These are phyloP conservation scores for Melanotaenia nigrans DNA, from an alignment of 2,797 vertebrate species.

Conservation along the genomic window DNA sequence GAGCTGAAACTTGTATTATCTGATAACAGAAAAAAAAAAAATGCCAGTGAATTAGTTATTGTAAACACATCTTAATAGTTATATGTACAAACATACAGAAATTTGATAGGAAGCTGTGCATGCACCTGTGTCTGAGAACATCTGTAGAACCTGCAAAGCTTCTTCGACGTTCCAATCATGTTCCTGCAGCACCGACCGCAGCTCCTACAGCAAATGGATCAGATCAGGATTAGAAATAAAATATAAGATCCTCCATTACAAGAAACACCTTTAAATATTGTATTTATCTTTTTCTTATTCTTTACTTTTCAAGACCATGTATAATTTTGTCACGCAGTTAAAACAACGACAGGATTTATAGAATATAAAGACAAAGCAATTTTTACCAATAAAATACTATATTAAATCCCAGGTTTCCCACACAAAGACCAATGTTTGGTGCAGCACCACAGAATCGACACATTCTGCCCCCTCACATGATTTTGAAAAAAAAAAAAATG, in stretches of 20 bases:
- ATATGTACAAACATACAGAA: not conserved
- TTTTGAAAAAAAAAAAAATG: too few relatives aligned
- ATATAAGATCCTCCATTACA: not conserved
- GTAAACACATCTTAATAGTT: too few relatives aligned
- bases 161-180: slow-evolving; percentile 92
- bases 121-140: slow-evolving; percentile 87
- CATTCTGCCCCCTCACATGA: too few relatives aligned
- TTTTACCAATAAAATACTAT: too few relatives aligned
- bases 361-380: too few relatives aligned
- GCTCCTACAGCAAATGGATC: slow-evolving; percentile 82
- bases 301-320: not conserved
- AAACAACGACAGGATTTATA: too few relatives aligned
- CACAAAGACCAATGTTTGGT: too few relatives aligned
- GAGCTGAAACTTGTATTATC: slow-evolving; percentile 54
- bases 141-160: slow-evolving; percentile 87
- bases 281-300: not conserved
- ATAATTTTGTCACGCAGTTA: not conserved
- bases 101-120: not conserved
- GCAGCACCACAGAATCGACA: too few relatives aligned
- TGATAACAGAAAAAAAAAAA: slow-evolving; percentile 9
- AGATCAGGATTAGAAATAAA: slow-evolving; percentile 1
- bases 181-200: slow-evolving; percentile 90
- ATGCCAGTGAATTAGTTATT: too few relatives aligned
- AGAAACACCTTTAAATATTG: not conserved
- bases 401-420: too few relatives aligned